Percentiles rank a stretch among this genome's conserved stretches.
Evolutionary conservation across 2,797 vertebrate genomes (phyloP).

Genomic region (Sardinella longiceps): DNA sequence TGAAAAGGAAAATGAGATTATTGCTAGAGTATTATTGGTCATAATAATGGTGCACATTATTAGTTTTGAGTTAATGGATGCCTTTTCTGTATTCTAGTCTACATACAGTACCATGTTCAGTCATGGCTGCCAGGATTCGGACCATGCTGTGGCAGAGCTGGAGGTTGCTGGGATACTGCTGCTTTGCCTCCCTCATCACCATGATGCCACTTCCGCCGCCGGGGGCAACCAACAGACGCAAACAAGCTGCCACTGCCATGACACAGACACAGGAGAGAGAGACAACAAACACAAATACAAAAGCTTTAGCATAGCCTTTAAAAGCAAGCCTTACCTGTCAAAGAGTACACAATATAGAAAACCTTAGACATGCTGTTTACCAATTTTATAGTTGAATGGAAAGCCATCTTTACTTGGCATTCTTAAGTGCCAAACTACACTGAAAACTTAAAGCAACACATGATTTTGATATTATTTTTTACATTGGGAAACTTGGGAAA

Average conservation of each 20-base stretch:
- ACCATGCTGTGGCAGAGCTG: neutral
- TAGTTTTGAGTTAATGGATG: neutral
- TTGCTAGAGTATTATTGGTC: neutral
- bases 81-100: neutral
- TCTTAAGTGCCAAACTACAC: neutral
- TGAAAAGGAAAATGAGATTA: neutral
- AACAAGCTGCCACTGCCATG: neutral
- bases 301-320: neutral
- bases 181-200: neutral
- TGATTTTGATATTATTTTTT: no score
- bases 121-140: neutral
- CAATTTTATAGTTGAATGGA: no score
- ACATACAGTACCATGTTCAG: neutral
- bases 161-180: neutral
- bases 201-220: neutral
- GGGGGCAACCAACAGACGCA: constrained; percentile 1
- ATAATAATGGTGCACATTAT: neutral
- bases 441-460: neutral
- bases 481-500: no score
- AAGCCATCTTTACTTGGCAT: no score
- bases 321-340: neutral
- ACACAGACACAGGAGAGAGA: neutral
- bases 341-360: neutral
- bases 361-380: neutral
- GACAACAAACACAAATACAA: neutral